Conservation (phyloP, 2,888 invertebrate genomes). For the Cacoxenus indagator region DNA sequence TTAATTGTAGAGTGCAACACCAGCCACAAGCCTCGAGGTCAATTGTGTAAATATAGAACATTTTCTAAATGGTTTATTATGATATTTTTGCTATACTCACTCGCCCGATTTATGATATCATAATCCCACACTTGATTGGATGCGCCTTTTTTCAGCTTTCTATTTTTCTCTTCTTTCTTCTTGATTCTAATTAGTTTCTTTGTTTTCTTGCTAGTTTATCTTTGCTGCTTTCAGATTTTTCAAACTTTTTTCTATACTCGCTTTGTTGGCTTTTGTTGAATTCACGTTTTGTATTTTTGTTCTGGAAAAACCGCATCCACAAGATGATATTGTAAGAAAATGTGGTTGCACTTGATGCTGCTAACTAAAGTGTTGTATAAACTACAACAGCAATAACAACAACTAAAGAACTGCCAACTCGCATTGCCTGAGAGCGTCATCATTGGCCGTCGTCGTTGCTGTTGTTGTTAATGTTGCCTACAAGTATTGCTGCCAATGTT, state of each 20-base stretch:
- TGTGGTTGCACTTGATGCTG: slow-evolving; percentile 57
- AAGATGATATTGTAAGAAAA: slow-evolving; percentile 58
- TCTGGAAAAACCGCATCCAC: slow-evolving; percentile 37
- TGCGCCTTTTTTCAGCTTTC: not conserved
- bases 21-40: slow-evolving; percentile 6
- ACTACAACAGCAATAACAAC: slow-evolving; percentile 30
- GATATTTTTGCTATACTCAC: not conserved
- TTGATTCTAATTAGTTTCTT: not conserved
- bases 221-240: not conserved
- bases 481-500: slow-evolving; percentile 17
- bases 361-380: slow-evolving; percentile 25
- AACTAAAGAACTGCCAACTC: slow-evolving; percentile 25
- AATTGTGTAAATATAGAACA: slow-evolving; percentile 2
- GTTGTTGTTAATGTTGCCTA: slow-evolving; percentile 31
- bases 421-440: slow-evolving; percentile 35
- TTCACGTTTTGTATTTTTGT: slow-evolving; percentile 2
- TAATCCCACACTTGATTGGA: not conserved
- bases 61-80: slow-evolving; percentile 6
- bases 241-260: not conserved
- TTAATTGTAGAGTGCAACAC: not conserved
- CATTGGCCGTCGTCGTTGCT: slow-evolving; percentile 47
- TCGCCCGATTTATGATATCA: not conserved
- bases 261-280: not conserved
- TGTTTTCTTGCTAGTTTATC: not conserved
- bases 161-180: not conserved